A percentile compares a stretch with the other conserved stretches of the same genome.
Conservation (phyloP, 2,797 vertebrate genomes). For the Protonibea diacanthus region DNA sequence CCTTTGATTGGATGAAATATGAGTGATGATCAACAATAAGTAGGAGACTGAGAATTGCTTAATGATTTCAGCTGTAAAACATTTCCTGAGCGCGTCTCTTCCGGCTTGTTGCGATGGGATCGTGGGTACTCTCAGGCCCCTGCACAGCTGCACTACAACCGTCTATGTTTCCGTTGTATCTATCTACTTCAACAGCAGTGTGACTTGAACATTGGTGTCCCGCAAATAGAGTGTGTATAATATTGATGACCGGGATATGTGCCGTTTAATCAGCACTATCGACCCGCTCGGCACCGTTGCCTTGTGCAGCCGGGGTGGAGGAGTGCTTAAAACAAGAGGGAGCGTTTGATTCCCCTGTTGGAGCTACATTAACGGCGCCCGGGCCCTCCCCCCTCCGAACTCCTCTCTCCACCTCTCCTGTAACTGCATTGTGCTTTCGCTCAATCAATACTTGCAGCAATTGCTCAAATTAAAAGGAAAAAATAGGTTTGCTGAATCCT, state of each 20-base stretch:
- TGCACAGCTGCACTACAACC: slow-evolving; percentile 21
- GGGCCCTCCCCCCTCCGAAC: slow-evolving; percentile 36
- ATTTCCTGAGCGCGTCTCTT: background rate
- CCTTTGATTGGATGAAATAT: background rate
- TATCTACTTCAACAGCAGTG: slow-evolving; percentile 46
- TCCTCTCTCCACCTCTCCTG: slow-evolving; percentile 76
- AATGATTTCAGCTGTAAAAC: background rate
- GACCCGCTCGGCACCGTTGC: slow-evolving; percentile 87
- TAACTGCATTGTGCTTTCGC: slow-evolving; percentile 76
- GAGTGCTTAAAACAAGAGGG: slow-evolving; percentile 82
- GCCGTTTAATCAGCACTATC: slow-evolving; percentile 96
- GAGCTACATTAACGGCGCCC: slow-evolving; percentile 78
- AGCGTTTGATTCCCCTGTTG: slow-evolving; percentile 78
- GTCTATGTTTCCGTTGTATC: slow-evolving; percentile 38
- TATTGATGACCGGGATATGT: slow-evolving; percentile 92
- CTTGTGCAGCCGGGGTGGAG: slow-evolving; percentile 71
- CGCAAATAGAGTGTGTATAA: slow-evolving; percentile 91
- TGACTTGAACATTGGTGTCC: slow-evolving; percentile 73
- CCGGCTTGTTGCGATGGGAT: background rate
- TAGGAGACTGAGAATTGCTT: background rate
- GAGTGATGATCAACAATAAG: background rate
- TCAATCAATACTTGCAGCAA: slow-evolving; percentile 84
- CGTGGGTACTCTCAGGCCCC: background rate
- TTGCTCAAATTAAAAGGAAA: slow-evolving; percentile 85
- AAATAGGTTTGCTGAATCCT: slow-evolving; percentile 82